Conservation (phyloP, 2,113 vertebrate species). For the Macquaria ambigua region DNA sequence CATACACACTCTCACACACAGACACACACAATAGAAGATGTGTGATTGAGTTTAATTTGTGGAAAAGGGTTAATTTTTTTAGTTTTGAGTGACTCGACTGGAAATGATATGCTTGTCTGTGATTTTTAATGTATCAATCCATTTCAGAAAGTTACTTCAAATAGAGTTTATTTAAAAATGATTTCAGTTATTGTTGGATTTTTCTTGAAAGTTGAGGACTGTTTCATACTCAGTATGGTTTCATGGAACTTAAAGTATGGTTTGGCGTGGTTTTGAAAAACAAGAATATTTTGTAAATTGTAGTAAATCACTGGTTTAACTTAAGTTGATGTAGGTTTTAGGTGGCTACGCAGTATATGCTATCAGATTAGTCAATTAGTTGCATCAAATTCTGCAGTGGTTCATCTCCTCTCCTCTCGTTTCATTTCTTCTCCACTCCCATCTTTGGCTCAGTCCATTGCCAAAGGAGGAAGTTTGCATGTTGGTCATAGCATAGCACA, state of each 20-base stretch:
- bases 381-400: not conserved
- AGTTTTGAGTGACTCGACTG: not conserved
- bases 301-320: not conserved
- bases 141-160: not conserved
- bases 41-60: not conserved
- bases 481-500: constrained; percentile 4
- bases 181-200: not conserved
- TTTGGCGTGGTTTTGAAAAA: not conserved
- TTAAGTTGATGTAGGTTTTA: not conserved
- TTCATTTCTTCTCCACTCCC: constrained; percentile 8
- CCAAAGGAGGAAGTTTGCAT: constrained; percentile 41
- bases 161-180: not conserved
- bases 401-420: not conserved
- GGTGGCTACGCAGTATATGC: not conserved
- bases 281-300: not conserved
- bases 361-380: too few relatives aligned
- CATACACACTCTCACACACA: not conserved
- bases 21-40: not conserved
- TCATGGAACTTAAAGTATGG: not conserved
- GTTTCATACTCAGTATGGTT: not conserved
- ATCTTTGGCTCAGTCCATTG: not conserved
- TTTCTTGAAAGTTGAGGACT: not conserved
- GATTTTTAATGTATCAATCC: not conserved
- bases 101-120: too few relatives aligned
- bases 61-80: not conserved